phyloP scores from a whole-genome alignment of 64 coral and sea anemone species.

The Stylophora pistillata region DNA sequence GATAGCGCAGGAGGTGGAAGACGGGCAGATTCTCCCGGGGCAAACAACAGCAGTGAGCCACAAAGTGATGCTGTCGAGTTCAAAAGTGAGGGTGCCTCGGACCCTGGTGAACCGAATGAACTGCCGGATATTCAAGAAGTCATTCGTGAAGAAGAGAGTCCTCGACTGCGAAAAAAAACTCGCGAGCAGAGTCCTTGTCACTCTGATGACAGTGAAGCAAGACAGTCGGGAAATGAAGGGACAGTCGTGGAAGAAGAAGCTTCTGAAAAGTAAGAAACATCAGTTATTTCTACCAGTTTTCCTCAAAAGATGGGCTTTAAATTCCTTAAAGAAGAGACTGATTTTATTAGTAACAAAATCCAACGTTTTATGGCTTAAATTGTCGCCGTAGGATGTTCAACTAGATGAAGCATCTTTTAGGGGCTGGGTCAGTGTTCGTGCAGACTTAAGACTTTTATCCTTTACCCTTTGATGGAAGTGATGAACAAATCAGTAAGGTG shows the following conservation, averaged over 20 bases:
- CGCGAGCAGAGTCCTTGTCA: conserved; percentile 37
- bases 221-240: conserved; percentile 25
- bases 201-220: conserved; percentile 52
- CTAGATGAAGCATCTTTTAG: too few species aligned
- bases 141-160: neutral
- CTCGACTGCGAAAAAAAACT: neutral
- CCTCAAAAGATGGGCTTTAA: neutral
- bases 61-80: neutral
- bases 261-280: conserved; percentile 17
- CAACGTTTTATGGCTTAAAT: too few species aligned
- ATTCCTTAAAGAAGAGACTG: too few species aligned
- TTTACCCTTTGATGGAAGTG: too few species aligned
- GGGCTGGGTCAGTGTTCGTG: too few species aligned
- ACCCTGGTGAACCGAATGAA: neutral
- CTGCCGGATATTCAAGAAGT: conserved; percentile 1
- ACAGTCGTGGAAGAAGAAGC: conserved; percentile 14
- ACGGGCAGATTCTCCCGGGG: neutral
- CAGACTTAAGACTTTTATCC: too few species aligned
- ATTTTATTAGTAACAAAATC: too few species aligned
- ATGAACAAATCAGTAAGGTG: too few species aligned
- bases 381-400: too few species aligned
- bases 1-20: neutral
- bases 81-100: neutral
- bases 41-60: neutral
- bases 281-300: neutral